Evolutionary conservation across 2,113 vertebrate genomes (phyloP).

Genomic region (Neopipo cinnamomea): DNA sequence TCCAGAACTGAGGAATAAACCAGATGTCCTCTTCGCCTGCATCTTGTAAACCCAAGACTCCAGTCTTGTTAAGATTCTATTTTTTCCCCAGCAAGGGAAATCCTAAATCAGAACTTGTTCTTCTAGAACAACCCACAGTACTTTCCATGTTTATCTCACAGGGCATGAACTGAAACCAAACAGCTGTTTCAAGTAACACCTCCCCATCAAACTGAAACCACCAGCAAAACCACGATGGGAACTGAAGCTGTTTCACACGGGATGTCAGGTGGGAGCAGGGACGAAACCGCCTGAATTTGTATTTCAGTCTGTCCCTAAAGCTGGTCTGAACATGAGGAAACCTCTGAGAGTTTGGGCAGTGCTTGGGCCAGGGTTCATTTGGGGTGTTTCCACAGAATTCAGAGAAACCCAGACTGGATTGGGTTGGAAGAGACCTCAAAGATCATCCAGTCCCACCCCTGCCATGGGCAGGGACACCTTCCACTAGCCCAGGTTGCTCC

Average conservation of each 20-base stretch:
- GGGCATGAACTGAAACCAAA: background rate
- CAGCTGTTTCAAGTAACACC: background rate
- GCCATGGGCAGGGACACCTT: background rate
- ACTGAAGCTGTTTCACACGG: rapidly evolving
- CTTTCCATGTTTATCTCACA: background rate
- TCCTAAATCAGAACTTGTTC: background rate
- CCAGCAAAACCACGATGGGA: rapidly evolving
- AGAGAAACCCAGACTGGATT: background rate
- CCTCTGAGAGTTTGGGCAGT: background rate
- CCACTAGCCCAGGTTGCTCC: background rate
- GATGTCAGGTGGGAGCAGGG: rapidly evolving
- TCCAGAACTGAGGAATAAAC: background rate
- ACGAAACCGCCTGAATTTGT: rapidly evolving
- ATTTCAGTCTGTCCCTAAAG: background rate
- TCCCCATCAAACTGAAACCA: background rate
- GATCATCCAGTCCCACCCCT: background rate
- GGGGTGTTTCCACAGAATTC: rapidly evolving
- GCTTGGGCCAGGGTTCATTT: background rate
- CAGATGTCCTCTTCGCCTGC: background rate
- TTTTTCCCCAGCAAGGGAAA: background rate
- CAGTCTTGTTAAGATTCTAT: background rate
- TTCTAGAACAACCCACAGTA: background rate
- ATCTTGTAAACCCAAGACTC: background rate
- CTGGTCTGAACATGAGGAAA: background rate
- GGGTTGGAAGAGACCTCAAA: background rate